Conservation (phyloP, 2,113 vertebrate genomes). For the Nothoprocta pentlandii region DNA sequence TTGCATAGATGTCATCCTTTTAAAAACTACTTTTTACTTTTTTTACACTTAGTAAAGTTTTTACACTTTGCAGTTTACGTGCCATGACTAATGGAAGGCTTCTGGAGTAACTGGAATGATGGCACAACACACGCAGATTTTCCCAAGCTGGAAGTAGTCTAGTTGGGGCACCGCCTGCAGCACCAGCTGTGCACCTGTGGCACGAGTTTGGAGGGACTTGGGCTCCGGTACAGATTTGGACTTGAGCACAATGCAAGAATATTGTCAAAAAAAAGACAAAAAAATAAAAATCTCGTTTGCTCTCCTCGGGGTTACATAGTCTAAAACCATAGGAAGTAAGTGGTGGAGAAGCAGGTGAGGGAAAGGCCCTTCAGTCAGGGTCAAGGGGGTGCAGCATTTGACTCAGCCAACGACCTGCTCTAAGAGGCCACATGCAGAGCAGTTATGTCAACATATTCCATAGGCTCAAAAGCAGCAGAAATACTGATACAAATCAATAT, state of each 20-base stretch:
- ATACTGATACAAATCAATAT: background rate
- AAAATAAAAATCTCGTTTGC: background rate
- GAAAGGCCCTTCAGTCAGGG: background rate
- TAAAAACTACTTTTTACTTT: background rate
- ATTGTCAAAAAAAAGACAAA: background rate
- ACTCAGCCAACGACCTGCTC: background rate
- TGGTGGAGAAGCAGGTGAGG: fast-evolving
- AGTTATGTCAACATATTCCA: background rate
- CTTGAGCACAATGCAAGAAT: background rate
- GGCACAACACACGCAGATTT: background rate
- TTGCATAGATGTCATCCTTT: background rate
- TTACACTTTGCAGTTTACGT: background rate
- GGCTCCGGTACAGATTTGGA: background rate
- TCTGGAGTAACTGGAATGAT: background rate
- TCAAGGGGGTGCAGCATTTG: background rate
- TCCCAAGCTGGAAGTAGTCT: background rate
- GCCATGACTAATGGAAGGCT: background rate
- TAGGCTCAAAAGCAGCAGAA: background rate
- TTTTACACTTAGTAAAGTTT: background rate
- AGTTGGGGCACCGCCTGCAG: background rate
- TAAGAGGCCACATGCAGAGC: background rate
- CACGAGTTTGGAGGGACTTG: background rate
- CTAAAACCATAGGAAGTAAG: background rate
- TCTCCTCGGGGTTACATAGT: background rate
- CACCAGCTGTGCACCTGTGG: fast-evolving